These are phyloP conservation scores for Calephelis perditalis DNA, from an alignment of 2,888 invertebrate genomes.

Conservation along the genomic window DNA sequence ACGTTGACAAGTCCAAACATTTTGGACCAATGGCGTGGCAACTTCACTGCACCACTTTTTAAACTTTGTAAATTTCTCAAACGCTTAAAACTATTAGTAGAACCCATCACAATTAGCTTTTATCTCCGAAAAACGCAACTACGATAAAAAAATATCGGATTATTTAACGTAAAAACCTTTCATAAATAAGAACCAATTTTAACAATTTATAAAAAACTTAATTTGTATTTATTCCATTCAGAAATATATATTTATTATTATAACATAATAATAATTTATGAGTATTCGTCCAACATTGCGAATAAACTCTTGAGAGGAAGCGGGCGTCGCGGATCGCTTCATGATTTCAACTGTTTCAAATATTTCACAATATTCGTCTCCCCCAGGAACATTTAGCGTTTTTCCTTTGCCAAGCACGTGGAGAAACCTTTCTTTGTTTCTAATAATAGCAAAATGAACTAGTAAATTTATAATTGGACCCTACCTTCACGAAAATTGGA, in stretches of 20 bases:
- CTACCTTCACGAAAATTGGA: too few species aligned
- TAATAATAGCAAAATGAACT: too few species aligned
- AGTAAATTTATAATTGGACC: too few species aligned
- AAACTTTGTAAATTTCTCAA: conserved; percentile 49
- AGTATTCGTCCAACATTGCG: not conserved
- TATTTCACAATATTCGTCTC: not conserved
- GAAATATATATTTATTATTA: not conserved
- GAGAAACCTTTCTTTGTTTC: too few species aligned
- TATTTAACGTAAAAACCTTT: too few species aligned
- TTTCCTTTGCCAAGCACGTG: too few species aligned
- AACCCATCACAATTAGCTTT: conserved; percentile 36
- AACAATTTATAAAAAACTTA: too few species aligned
- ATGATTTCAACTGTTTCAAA: conserved; percentile 11
- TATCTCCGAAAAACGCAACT: not conserved
- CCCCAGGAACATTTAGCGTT: conserved; percentile 3
- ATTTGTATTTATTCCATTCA: too few species aligned
- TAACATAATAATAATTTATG: not conserved
- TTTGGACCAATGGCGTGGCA: conserved; percentile 59
- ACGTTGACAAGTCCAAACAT: conserved; percentile 49
- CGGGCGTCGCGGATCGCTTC: conserved; percentile 7
- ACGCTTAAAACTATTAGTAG: conserved; percentile 41
- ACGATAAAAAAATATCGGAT: too few species aligned
- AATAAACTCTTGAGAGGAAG: not conserved
- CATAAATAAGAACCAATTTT: too few species aligned
- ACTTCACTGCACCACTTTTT: conserved; percentile 51